These are phyloP conservation scores for Notechis scutatus DNA, from an alignment of 2,113 vertebrate species.

Conservation along the genomic window DNA sequence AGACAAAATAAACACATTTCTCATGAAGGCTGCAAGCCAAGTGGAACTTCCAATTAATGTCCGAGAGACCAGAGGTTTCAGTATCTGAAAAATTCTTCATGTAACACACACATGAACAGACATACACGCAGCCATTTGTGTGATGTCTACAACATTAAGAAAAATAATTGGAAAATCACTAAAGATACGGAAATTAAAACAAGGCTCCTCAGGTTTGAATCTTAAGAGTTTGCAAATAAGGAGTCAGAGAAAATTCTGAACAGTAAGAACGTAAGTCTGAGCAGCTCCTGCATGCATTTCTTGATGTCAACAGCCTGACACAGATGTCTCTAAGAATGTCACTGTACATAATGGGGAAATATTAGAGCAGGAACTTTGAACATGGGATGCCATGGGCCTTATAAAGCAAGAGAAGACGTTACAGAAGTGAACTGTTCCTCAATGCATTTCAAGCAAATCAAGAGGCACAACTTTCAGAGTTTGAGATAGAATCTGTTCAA, in stretches of 20 bases:
- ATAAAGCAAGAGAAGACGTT: neutral
- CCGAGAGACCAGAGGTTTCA: neutral
- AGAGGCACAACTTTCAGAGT: neutral
- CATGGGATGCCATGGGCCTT: neutral
- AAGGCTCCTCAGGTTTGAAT: neutral
- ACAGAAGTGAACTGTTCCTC: neutral
- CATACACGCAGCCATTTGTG: neutral
- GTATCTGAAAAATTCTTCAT: neutral
- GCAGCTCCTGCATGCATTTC: neutral
- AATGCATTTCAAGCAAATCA: neutral
- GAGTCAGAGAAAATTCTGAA: neutral
- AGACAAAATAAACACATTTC: conserved; percentile 76
- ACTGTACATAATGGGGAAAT: neutral
- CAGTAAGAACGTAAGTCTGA: neutral
- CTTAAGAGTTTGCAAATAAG: neutral
- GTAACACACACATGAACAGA: neutral
- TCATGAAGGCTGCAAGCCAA: conserved; percentile 57
- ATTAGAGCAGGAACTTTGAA: neutral
- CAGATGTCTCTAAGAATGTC: neutral
- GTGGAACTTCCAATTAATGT: conserved; percentile 41
- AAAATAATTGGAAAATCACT: neutral
- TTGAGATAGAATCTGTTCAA: neutral
- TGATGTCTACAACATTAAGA: neutral
- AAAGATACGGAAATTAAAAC: neutral
- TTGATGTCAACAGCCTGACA: neutral